Base-by-base conservation (phyloP, 2,888 invertebrate species). In the Tachina fera region DNA sequence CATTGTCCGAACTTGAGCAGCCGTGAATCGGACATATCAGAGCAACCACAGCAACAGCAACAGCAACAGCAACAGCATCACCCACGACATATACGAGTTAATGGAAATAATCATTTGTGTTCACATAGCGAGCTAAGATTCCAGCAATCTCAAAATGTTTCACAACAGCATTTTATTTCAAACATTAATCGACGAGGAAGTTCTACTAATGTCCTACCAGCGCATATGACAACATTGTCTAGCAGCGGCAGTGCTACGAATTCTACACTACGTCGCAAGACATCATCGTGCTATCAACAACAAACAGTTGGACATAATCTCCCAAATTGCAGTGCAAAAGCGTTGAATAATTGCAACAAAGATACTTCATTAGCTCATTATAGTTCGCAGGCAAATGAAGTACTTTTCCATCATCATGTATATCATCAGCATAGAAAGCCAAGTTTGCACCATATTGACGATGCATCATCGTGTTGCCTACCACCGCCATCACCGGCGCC, bases 401-500 rank as follows among this genome's bases (percentile, higher is more conserved):
- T 89, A 41, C 89, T 87, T 68, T 53, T 89, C 47, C 89, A 91
- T 39, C 76, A 86, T 65, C 84, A 80, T 13, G 45, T 65, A 1
- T 77, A 67, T 39, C 76, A 77, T 51, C 81, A 71, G 10, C 79
- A 86, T 43, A 79, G 88, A 3, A 89, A 90, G 11, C 75, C 90
- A 3, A 89, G 90, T 11, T 88, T 89, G 43, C 89, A 89, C 74
- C 87, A 89, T 8, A 89, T 89, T 11, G 92, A 93, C 49, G 93
- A 93, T 71, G 83, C 88, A 0, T 87, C 90, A 11, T 88, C 89
- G 3, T 91, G 92, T 60, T 91, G 92, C 63, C 83, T 92, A 49
- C 92, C 93, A 2, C 93, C 93, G 10, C 93, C 93, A 11, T 93
- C 93, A 4, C 93, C 93, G 14, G 93, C 93, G 3, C 93, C 93